Conservation (phyloP, 2,888 invertebrate genomes). For the Eupithecia tripunctaria region DNA sequence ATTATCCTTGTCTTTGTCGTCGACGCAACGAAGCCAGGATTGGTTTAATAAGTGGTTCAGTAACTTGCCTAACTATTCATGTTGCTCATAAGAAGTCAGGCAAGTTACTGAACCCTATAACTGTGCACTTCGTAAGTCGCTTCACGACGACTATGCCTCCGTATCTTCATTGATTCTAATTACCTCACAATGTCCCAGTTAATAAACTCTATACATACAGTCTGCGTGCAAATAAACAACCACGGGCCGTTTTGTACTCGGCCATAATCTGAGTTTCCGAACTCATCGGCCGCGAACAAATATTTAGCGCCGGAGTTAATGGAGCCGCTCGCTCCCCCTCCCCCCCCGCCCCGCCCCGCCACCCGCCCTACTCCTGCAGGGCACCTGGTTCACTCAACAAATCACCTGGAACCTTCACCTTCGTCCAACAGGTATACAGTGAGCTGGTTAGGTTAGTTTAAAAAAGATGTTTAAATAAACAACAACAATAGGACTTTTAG, state of each 20-base stretch:
- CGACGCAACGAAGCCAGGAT: not conserved
- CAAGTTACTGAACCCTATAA: no score
- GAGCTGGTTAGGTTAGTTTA: not conserved
- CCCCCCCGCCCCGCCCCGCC: not conserved
- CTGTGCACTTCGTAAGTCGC: no score
- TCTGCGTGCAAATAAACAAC: not conserved
- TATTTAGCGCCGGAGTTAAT: not conserved
- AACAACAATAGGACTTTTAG: no score
- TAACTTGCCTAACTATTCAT: not conserved
- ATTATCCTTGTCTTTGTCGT: not conserved
- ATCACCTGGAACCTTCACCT: no score
- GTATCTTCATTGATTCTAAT: not conserved
- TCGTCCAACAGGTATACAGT: not conserved
- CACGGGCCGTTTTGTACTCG: not conserved
- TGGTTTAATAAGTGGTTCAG: no score
- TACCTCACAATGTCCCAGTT: not conserved
- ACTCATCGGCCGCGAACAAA: constrained; percentile 4
- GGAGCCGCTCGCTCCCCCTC: not conserved
- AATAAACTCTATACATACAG: not conserved
- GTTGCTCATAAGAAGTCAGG: no score
- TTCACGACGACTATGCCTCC: not conserved
- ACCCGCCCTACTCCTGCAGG: not conserved
- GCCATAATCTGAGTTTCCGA: not conserved
- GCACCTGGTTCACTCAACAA: not conserved
- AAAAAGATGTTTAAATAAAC: no score